Base-by-base conservation (phyloP, 1,140 invertebrate species). In the Pseudomyrmex gracilis region DNA sequence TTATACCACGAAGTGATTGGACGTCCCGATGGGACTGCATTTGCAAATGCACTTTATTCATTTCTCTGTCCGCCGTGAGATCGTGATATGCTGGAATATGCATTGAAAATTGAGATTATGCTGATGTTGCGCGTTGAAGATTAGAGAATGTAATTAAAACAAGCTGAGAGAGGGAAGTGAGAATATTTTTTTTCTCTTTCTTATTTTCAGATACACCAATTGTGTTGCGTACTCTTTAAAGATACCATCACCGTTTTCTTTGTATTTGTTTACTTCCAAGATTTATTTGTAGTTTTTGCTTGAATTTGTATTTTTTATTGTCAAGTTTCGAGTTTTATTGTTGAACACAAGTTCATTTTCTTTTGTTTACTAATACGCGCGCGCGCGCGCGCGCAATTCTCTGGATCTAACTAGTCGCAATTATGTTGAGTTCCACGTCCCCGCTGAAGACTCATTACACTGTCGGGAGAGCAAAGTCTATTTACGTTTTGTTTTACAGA, bases 41-140 rank as follows among this genome's bases (percentile, higher is more conserved):
- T 76, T 63, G 73, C 73, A 73, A 57, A 58, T 73, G 70, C 12
- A 74, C 47, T 76, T 66, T 66, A 76, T 76, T 76, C 73, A 34
- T 34, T 34, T 34, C 34, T 34, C 34, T 34, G 34, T 5, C 0
- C 34, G 0, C 34, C 34, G 34, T 34, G 34, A 34, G 5, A 34
- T 34, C 34, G 5, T 17, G 45, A 34, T 76, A 47, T 51, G 22
- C 34, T n/a, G 24, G 47, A 20, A 15, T 17, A 43, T 17, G 73
- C n/a, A 22, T 67, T 47, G 51, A 12, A 64, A 76, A 58, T 58
- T 20, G n/a, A 58, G 57, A 58, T 58, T 20, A 17, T 17, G n/a
- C 13, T 20, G 20, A 20, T 9, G 20, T 58, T 17, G 57, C n/a
- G n/a, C n/a, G n/a, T 20, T 17, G 5, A 20, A 58, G 9, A 58